phyloP scores from a whole-genome alignment of 2,888 invertebrate genomes.

The Masnerella sp. region DNA sequence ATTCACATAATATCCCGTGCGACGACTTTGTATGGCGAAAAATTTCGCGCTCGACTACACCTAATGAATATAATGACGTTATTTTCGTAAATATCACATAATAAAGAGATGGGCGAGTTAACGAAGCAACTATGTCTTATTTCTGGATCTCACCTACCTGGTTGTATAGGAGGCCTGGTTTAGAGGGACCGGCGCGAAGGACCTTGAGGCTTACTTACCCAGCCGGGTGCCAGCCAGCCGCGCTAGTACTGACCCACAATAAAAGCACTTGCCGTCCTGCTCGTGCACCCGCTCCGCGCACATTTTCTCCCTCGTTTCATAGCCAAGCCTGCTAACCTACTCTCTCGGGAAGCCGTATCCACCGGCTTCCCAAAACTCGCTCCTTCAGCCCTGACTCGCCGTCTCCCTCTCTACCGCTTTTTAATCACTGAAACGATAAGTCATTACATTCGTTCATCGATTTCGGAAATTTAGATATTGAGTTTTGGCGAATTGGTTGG shows the following conservation, averaged over 20 bases:
- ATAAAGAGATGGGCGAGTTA: constrained; percentile 41
- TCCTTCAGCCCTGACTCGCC: constrained; percentile 64
- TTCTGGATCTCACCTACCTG: constrained; percentile 69
- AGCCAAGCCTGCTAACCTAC: constrained; percentile 75
- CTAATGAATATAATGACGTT: constrained; percentile 14
- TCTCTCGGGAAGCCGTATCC: constrained; percentile 65
- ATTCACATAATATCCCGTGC: too few species aligned
- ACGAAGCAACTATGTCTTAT: constrained; percentile 48
- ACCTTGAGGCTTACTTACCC: constrained; percentile 73
- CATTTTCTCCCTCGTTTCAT: constrained; percentile 67
- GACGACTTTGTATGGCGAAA: too few species aligned
- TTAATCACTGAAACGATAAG: constrained; percentile 31
- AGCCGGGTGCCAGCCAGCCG: constrained; percentile 69
- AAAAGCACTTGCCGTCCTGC: constrained; percentile 76
- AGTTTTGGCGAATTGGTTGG: too few species aligned
- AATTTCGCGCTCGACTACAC: constrained; percentile 4
- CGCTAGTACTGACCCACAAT: constrained; percentile 77
- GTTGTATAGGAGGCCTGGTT: constrained; percentile 60
- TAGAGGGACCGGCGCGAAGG: constrained; percentile 67
- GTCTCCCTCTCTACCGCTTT: constrained; percentile 34
- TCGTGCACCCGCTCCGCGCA: constrained; percentile 69
- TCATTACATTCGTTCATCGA: constrained; percentile 13
- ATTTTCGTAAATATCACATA: constrained; percentile 19
- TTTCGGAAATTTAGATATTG: too few species aligned
- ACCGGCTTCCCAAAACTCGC: constrained; percentile 65